These are phyloP conservation scores for Tetramorium alpestre DNA, from an alignment of 1,140 invertebrate species.

Conservation along the genomic window DNA sequence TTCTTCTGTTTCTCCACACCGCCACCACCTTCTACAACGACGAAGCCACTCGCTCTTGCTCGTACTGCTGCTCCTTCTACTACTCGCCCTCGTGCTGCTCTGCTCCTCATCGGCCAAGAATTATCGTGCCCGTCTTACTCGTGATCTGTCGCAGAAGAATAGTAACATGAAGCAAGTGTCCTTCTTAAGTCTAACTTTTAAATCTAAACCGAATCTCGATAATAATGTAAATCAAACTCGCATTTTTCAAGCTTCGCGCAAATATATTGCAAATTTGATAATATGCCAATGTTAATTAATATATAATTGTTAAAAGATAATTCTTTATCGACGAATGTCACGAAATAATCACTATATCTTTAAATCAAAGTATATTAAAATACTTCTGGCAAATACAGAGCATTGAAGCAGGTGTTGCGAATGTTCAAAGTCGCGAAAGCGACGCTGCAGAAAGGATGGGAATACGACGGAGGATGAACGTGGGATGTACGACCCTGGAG, in stretches of 20 bases:
- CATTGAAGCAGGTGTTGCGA: neutral
- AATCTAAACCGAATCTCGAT: neutral
- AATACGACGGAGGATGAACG: constrained; percentile 58
- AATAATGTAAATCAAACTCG: neutral
- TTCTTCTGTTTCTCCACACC: constrained; percentile 62
- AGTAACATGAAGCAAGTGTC: neutral
- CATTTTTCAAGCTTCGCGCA: neutral
- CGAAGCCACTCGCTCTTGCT: constrained; percentile 71
- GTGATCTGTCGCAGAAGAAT: constrained; percentile 70
- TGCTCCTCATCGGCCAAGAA: constrained; percentile 80
- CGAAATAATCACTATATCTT: neutral
- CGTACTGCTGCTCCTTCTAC: constrained; percentile 69
- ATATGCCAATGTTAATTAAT: neutral
- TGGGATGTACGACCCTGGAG: constrained; percentile 82
- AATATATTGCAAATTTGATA: neutral
- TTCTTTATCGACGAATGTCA: neutral
- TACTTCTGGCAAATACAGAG: neutral
- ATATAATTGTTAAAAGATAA: neutral
- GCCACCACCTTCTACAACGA: constrained; percentile 69
- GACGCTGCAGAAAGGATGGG: constrained; percentile 1
- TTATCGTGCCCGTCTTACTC: constrained; percentile 78
- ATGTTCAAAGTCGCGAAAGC: neutral
- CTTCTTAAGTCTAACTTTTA: neutral
- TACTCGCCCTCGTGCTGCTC: constrained; percentile 70
- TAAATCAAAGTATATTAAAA: neutral